These are phyloP conservation scores for Tortrix viridana DNA, from an alignment of 2,888 invertebrate genomes.

Conservation along the genomic window DNA sequence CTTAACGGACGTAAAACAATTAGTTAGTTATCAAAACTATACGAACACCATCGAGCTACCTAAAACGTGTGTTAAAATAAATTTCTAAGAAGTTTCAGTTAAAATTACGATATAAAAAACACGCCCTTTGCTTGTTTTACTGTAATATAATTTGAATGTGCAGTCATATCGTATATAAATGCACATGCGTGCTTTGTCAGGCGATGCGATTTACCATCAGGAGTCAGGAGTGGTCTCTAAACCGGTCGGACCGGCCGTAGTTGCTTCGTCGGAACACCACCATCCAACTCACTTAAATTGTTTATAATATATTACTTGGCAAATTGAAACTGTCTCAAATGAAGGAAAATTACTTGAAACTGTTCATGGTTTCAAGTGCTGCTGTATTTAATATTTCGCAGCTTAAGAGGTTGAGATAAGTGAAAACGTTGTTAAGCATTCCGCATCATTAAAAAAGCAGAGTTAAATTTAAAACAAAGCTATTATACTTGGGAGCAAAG, in stretches of 20 bases:
- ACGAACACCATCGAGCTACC: background rate
- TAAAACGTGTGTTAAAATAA: background rate
- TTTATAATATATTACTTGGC: constrained; percentile 64
- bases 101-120: background rate
- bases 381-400: constrained; percentile 27
- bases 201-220: constrained; percentile 79
- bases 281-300: constrained; percentile 68
- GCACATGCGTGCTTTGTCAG: constrained; percentile 64
- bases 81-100: background rate
- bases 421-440: constrained; percentile 3
- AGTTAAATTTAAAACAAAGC: too few species aligned
- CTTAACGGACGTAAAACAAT: too few species aligned
- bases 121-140: constrained; percentile 10
- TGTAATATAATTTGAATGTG: constrained; percentile 7
- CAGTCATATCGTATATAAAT: constrained; percentile 30
- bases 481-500: too few species aligned
- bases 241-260: constrained; percentile 76
- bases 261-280: constrained; percentile 64
- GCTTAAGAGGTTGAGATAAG: constrained; percentile 14
- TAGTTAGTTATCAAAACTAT: too few species aligned
- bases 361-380: constrained; percentile 37
- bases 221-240: constrained; percentile 73
- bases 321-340: constrained; percentile 57
- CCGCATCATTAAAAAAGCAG: background rate
- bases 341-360: constrained; percentile 38